phyloP scores from a whole-genome alignment of 2,113 vertebrate genomes.

The Elephas maximus region DNA sequence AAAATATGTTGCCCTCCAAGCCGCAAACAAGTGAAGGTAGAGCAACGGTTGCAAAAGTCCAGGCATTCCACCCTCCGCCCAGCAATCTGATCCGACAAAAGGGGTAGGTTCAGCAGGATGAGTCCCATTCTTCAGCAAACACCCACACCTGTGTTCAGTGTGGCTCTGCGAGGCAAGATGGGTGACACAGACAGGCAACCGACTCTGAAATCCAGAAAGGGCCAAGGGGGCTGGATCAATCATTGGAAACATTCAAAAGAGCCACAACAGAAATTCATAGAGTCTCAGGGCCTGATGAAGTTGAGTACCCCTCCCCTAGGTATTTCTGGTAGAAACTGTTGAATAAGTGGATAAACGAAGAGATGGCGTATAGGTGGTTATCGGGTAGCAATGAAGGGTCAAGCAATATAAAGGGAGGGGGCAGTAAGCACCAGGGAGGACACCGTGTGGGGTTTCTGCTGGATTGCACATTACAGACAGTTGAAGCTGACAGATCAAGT shows the following conservation, averaged over 20 bases:
- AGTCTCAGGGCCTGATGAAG: neutral
- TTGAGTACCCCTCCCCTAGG: neutral
- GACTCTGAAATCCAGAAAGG: neutral
- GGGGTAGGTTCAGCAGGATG: neutral
- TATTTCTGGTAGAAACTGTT: constrained; percentile 13
- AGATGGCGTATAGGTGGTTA: neutral
- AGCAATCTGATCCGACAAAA: neutral
- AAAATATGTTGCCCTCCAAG: neutral
- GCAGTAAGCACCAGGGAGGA: neutral
- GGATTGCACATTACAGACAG: neutral
- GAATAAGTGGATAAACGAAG: neutral
- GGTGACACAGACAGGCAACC: neutral
- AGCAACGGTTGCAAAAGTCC: neutral
- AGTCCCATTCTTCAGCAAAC: constrained; percentile 4
- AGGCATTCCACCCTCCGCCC: neutral
- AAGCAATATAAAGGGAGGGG: neutral
- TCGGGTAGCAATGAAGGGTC: neutral
- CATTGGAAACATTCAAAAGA: neutral
- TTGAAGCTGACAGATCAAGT: neutral
- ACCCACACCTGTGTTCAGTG: neutral
- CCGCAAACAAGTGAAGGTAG: neutral
- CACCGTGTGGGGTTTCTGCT: neutral
- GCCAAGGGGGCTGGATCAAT: too few relatives aligned
- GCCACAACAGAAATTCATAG: neutral
- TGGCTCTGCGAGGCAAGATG: neutral